Evolutionary conservation across 2,113 vertebrate genomes (phyloP), one percentile per base, ranked within the genome.

Genomic region (Acrocephalus kingi): DNA sequence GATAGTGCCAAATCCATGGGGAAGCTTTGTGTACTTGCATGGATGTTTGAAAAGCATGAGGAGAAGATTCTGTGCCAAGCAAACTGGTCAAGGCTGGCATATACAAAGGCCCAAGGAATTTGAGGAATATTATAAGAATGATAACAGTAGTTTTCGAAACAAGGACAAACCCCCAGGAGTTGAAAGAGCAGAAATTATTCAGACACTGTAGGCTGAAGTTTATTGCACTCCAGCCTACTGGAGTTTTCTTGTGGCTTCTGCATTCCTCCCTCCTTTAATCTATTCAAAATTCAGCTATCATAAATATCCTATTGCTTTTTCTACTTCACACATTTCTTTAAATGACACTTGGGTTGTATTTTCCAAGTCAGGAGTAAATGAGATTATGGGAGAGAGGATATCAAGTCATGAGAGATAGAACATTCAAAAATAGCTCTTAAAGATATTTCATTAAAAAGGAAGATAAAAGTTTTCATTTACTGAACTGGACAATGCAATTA

Each of bases 261-360:
- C 52, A 48, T 89, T 87, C n/a, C 45, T 81, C 45, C 22, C 19
- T 63, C 52, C 49, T 95, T 71, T 61, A 41, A 75, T 72, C 86
- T 67, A 39, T 76, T 58, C 2, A 46, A 81, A 91, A 91, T 78
- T 25, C 84, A 84, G 39, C 28, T 56, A 33, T 77, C 41, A 45
- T 33, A 74, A 84, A 39, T 48, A 75, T 79, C 49, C 64, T 54
- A 6, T 68, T 79, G 58, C 45, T 66, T 93, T 66, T 73, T 52
- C 67, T 83, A 33, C 45, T 90, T 91, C 77, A 76, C 74, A 54
- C 46, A 7, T 78, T 91, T 89, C 69, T 84, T 93, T 94, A n/a
- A 89, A 49, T 58, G 19, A 48, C 69, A 54, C 54, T 89, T 84
- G 8, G 28, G 15, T 84, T 89, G 79, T 74, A 48, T 74, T 79